These are phyloP conservation scores for Lutjanus argentimaculatus DNA, from an alignment of 2,797 vertebrate species.

Conservation along the genomic window DNA sequence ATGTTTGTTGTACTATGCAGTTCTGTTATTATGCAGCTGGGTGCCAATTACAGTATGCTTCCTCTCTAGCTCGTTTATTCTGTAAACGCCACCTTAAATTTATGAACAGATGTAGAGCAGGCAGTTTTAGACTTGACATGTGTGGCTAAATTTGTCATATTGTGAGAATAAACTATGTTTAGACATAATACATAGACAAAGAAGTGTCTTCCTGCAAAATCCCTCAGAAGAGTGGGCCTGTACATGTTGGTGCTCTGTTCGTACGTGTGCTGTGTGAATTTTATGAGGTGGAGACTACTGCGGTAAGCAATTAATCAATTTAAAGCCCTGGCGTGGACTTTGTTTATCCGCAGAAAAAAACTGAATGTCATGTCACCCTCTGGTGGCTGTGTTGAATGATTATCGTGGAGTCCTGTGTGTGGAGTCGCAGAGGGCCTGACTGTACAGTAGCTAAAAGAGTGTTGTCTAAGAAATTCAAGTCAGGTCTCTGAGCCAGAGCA, in stretches of 20 bases:
- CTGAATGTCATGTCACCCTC: conserved; percentile 7
- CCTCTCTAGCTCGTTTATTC: neutral
- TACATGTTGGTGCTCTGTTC: neutral
- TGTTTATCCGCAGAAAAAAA: neutral
- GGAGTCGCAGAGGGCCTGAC: neutral
- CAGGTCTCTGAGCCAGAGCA: neutral
- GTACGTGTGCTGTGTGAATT: neutral
- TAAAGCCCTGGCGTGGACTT: neutral
- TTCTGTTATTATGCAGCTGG: conserved; percentile 26
- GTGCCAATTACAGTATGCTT: neutral
- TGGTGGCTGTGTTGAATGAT: conserved; percentile 1
- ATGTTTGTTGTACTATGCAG: neutral
- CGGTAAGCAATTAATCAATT: neutral
- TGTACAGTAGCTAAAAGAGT: neutral
- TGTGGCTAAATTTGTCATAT: neutral
- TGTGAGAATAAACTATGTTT: neutral
- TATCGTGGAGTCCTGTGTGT: neutral
- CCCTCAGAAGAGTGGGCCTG: neutral
- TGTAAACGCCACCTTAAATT: conserved; percentile 9
- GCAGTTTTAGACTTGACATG: neutral
- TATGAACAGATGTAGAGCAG: neutral
- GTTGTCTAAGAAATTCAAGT: neutral
- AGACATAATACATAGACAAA: too few species aligned
- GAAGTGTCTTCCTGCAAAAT: neutral
- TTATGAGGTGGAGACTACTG: neutral